Base-by-base conservation (phyloP, 2,888 invertebrate genomes). In the Lasioglossum marginatum region DNA sequence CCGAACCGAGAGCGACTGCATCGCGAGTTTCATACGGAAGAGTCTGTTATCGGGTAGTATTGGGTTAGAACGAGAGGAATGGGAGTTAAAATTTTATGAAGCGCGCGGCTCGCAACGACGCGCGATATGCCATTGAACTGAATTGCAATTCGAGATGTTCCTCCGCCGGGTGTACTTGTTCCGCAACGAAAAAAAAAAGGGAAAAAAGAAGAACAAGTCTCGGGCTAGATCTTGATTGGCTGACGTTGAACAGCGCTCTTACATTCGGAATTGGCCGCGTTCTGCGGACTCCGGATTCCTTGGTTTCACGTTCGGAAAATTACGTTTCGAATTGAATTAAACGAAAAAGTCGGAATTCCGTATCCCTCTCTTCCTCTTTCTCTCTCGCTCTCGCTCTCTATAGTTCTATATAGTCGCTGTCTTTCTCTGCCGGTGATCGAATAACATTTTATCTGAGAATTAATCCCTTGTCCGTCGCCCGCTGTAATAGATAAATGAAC, bases 41-140 rank as follows among this genome's bases (percentile, higher is more conserved):
- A 23, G 43, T 71, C 77, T 74, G 85, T 85, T 85, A 85, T 85
- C 77, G 85, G 16, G 23, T 60, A 77, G 45, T 79, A 85, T 85
- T 73, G 79, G 43, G 68, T n/a, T 76, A 63, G 60, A 74, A 57
- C 57, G 74, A 52, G 70, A 74, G 74, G 74, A 77, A 77, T 72
- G 71, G n/a, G 79, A 74, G 80, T 85, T 80, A 85, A 85, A 77
- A 80, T 85, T 85, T 85, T 77, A 85, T 43, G 85, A 85, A 71
- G 68, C 79, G 40, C 79, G 48, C 60, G 34, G 77, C 43, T 84
- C 48, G 73, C 77, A 76, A 83, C 75, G 52, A 71, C 27, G 48
- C 74, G 48, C 84, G 63, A 76, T 83, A 76, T 52, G 71, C 76
- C 74, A 63, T 84, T 84, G 82, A 79, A 70, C 68, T 34, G 75